Evolutionary conservation across 2,797 vertebrate genomes (phyloP).

Genomic region (Notolabrus celidotus): DNA sequence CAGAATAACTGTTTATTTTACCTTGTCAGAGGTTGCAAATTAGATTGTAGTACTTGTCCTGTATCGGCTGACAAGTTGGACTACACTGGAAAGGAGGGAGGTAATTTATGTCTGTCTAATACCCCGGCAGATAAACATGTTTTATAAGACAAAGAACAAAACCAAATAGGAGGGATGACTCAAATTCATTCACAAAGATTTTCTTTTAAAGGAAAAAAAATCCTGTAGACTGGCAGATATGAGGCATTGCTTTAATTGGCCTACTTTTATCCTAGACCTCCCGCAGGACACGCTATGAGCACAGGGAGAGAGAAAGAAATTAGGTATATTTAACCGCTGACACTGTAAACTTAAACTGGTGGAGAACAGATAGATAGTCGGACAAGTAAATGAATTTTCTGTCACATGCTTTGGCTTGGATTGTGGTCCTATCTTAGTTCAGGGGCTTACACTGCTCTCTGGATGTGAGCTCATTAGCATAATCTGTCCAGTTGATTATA

Average conservation of each 20-base stretch:
- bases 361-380: conserved; percentile 19
- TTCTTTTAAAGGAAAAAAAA: not conserved
- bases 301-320: not conserved
- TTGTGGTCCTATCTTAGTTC: conserved; percentile 21
- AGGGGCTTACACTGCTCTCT: conserved; percentile 32
- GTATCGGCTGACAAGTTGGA: not conserved
- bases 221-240: not conserved
- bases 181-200: conserved; percentile 2
- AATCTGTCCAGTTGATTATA: conserved; percentile 75
- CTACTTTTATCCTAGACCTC: not conserved
- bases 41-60: not conserved
- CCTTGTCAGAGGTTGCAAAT: too few relatives aligned
- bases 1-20: too few relatives aligned
- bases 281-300: not conserved
- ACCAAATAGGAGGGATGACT: not conserved
- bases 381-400: conserved; percentile 33
- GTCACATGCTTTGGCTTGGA: conserved; percentile 29
- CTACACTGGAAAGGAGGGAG: too few relatives aligned
- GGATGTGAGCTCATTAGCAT: conserved; percentile 64
- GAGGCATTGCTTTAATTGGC: not conserved
- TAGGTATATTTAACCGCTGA: conserved; percentile 4
- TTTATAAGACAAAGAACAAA: not conserved
- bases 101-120: not conserved
- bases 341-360: conserved; percentile 13
- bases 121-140: not conserved